These are phyloP conservation scores for Eilema griseolum DNA, from an alignment of 2,888 invertebrate genomes.

Conservation along the genomic window DNA sequence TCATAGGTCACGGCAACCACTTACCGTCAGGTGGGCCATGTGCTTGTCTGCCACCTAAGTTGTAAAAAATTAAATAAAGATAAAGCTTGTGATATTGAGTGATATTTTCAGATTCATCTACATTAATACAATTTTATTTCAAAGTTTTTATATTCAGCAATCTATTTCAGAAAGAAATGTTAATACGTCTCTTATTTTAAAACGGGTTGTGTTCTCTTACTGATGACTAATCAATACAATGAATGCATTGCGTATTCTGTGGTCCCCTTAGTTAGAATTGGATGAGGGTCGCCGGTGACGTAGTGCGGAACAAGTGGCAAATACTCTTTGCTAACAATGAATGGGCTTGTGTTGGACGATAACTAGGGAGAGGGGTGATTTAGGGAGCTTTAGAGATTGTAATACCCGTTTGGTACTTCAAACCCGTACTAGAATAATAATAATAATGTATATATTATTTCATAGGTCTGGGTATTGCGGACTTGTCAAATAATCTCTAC, in stretches of 20 bases:
- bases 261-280: slow-evolving; percentile 42
- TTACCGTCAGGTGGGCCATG: no score
- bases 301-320: slow-evolving; percentile 75
- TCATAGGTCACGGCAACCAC: no score
- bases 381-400: slow-evolving; percentile 30
- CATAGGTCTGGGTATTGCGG: not conserved
- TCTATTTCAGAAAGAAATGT: not conserved
- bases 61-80: no score
- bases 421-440: not conserved
- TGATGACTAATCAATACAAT: slow-evolving; percentile 21
- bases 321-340: slow-evolving; percentile 62
- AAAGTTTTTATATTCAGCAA: not conserved
- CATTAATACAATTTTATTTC: no score
- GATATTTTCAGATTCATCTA: no score
- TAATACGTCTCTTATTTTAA: not conserved
- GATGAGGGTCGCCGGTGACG: slow-evolving; percentile 57
- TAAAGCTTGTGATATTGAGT: no score
- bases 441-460: not conserved
- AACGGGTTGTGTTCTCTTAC: not conserved
- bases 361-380: slow-evolving; percentile 40
- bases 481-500: not conserved
- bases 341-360: slow-evolving; percentile 51
- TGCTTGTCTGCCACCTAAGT: no score
- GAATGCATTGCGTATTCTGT: slow-evolving; percentile 30
- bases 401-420: slow-evolving; percentile 24